Conservation (phyloP, 1,140 invertebrate species). For the Carcinoscorpius rotundicauda region DNA sequence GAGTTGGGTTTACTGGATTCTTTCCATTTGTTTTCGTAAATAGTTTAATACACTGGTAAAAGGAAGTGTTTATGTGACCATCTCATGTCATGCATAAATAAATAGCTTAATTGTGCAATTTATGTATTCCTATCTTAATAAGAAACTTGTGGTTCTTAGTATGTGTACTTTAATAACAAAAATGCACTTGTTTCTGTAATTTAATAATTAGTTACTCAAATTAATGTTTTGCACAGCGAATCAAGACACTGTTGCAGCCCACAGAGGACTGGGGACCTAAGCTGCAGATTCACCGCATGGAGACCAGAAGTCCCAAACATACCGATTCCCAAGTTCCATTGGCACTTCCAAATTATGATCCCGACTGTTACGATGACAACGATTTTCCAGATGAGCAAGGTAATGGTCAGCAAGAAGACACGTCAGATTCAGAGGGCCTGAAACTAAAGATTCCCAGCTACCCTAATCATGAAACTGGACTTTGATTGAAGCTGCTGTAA, state of each 20-base stretch:
- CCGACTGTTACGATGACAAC: constrained; percentile 19
- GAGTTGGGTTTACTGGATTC: too few species aligned
- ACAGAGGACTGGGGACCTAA: constrained; percentile 51
- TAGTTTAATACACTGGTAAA: too few species aligned
- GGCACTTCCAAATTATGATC: constrained; percentile 23
- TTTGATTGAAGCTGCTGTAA: constrained; percentile 5
- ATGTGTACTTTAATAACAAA: too few species aligned
- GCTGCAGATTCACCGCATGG: constrained; percentile 24
- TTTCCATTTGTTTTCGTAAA: too few species aligned
- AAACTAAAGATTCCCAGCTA: constrained; percentile 14
- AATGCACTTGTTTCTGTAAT: too few species aligned
- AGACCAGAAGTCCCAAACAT: constrained; percentile 25
- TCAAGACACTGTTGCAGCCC: constrained; percentile 44
- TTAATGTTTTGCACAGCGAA: constrained; percentile 33
- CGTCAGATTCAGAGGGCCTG: constrained; percentile 17
- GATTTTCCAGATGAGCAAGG: constrained; percentile 12
- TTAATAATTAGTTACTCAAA: constrained; percentile 22
- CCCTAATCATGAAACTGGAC: constrained; percentile 13
- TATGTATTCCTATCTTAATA: too few species aligned
- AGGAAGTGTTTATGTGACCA: too few species aligned
- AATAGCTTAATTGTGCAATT: too few species aligned
- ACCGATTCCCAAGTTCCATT: constrained; percentile 25
- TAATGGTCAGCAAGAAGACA: constrained; percentile 12
- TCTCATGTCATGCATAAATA: too few species aligned
- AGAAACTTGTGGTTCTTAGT: too few species aligned